phyloP scores from a whole-genome alignment of 1,140 invertebrate species.

The Papilio polytes region DNA sequence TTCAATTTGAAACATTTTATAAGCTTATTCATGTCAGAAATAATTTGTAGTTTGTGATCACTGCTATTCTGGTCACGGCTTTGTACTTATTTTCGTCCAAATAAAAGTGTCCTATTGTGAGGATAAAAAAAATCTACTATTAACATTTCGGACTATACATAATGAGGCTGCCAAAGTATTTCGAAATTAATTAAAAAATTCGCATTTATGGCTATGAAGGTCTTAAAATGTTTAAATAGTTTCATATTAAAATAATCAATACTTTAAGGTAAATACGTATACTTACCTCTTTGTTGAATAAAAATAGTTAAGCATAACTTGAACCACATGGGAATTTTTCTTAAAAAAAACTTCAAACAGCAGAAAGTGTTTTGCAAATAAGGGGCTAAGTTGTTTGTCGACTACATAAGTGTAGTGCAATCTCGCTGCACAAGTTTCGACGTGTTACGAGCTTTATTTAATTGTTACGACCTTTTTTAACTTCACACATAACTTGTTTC shows the following conservation, averaged over 20 bases:
- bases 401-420: not conserved
- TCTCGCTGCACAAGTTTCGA: conserved; percentile 24
- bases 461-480: conserved; percentile 21
- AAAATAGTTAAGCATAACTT: not conserved
- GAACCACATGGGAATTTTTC: conserved; percentile 1
- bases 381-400: conserved; percentile 4
- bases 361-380: conserved; percentile 22
- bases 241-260: too few relatives aligned
- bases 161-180: too few relatives aligned
- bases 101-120: too few relatives aligned
- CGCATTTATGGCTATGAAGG: too few relatives aligned
- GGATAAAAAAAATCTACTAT: too few relatives aligned
- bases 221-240: too few relatives aligned
- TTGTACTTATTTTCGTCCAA: too few relatives aligned
- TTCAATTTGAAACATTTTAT: not conserved
- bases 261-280: too few relatives aligned
- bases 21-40: not conserved
- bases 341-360: conserved; percentile 15
- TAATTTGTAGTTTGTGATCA: not conserved
- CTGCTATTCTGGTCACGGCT: not conserved
- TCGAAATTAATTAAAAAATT: too few relatives aligned
- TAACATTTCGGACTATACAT: too few relatives aligned
- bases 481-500: conserved; percentile 11
- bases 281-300: too few relatives aligned
- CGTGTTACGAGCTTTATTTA: conserved; percentile 11